Evolutionary conservation across 2,888 invertebrate genomes (phyloP).

Genomic region (Euzophera pinguis): DNA sequence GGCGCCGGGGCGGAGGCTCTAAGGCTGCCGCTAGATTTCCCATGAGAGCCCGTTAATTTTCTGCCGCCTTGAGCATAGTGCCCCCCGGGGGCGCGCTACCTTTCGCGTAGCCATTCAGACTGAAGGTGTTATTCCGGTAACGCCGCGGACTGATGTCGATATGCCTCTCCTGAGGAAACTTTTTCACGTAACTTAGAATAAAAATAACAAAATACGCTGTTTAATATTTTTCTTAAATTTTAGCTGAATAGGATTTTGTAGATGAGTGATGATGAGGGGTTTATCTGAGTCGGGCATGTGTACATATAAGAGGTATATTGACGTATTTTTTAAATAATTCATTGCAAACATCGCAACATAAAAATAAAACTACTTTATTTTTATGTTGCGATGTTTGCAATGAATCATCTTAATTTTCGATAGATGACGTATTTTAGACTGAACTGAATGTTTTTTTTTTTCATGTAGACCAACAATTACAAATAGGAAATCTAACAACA

Average conservation of each 20-base stretch:
- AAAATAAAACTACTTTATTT: too few species aligned
- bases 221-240: not conserved
- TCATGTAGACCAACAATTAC: too few species aligned
- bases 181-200: slow-evolving; percentile 54
- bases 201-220: slow-evolving; percentile 46
- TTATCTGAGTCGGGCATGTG: too few species aligned
- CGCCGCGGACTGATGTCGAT: slow-evolving; percentile 69
- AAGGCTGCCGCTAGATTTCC: slow-evolving; percentile 83
- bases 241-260: not conserved
- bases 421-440: too few species aligned
- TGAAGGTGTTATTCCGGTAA: slow-evolving; percentile 77
- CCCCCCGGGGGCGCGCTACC: slow-evolving; percentile 81
- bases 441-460: too few species aligned
- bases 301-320: too few species aligned
- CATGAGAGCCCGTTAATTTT: slow-evolving; percentile 85
- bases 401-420: too few species aligned
- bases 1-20: slow-evolving; percentile 54
- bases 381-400: too few species aligned
- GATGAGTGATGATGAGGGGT: too few species aligned
- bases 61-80: slow-evolving; percentile 88
- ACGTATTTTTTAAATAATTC: too few species aligned
- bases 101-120: slow-evolving; percentile 76
- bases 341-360: too few species aligned
- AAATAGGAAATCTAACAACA: too few species aligned
- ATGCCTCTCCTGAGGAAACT: slow-evolving; percentile 63